phyloP scores from a whole-genome alignment of 2,888 invertebrate genomes.

The Sialis lutaria region DNA sequence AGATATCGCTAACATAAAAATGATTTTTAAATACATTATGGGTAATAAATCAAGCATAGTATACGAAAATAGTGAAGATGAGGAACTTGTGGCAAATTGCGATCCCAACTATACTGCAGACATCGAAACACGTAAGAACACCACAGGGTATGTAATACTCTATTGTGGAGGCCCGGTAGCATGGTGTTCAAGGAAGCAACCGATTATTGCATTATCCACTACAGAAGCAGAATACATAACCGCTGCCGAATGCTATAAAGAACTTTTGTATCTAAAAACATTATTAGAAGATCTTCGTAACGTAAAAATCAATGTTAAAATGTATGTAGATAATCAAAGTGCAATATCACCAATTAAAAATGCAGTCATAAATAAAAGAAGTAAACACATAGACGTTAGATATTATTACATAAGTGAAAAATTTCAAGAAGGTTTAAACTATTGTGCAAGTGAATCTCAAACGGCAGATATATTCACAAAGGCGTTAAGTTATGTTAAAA shows the following conservation, averaged over 20 bases:
- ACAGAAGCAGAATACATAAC: slow-evolving; percentile 13
- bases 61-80: background rate
- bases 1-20: background rate
- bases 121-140: slow-evolving; percentile 8
- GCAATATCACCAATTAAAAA: background rate
- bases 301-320: background rate
- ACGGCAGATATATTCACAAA: too few species aligned
- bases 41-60: background rate
- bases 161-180: slow-evolving; percentile 8
- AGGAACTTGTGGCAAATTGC: background rate
- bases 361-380: too few species aligned
- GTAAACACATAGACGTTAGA: too few species aligned
- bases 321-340: slow-evolving; percentile 1
- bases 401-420: too few species aligned
- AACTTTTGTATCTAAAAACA: slow-evolving; percentile 8
- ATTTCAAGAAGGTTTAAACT: too few species aligned
- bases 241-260: slow-evolving; percentile 10
- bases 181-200: slow-evolving; percentile 10
- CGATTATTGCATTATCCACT: slow-evolving; percentile 9
- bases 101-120: background rate
- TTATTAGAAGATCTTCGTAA: slow-evolving; percentile 7
- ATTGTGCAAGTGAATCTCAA: too few species aligned
- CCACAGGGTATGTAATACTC: slow-evolving; percentile 2
- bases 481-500: too few species aligned
- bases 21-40: background rate